Conservation (phyloP, 2,888 invertebrate species). For the Tribolium freemani region DNA sequence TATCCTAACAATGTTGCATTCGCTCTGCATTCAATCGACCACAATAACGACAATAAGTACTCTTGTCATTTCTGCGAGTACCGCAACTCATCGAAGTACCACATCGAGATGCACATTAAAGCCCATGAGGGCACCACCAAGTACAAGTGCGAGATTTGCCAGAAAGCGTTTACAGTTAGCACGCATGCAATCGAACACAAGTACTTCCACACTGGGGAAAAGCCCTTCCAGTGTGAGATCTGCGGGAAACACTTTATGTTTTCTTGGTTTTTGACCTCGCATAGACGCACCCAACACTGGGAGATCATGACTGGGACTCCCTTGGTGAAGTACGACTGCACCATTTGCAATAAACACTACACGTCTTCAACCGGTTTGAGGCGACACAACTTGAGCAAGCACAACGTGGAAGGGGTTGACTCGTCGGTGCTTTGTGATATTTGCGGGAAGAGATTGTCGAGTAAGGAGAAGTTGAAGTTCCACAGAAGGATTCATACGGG, state of each 20-base stretch:
- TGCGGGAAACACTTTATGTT: slow-evolving; percentile 72
- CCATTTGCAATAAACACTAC: slow-evolving; percentile 64
- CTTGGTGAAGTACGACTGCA: slow-evolving; percentile 64
- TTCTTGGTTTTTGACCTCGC: slow-evolving; percentile 71
- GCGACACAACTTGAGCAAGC: slow-evolving; percentile 64
- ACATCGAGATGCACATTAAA: slow-evolving; percentile 65
- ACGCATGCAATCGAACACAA: slow-evolving; percentile 70
- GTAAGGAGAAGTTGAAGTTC: slow-evolving; percentile 69
- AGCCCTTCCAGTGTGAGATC: slow-evolving; percentile 68
- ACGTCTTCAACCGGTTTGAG: slow-evolving; percentile 61
- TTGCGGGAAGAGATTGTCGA: slow-evolving; percentile 72
- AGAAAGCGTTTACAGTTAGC: slow-evolving; percentile 68
- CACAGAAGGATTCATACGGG: slow-evolving; percentile 72
- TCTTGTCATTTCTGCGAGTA: slow-evolving; percentile 62
- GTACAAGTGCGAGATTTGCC: slow-evolving; percentile 67
- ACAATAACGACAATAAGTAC: slow-evolving; percentile 59
- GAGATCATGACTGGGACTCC: slow-evolving; percentile 67
- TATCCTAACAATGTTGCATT: slow-evolving; percentile 62
- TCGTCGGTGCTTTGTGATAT: slow-evolving; percentile 70
- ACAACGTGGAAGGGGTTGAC: slow-evolving; percentile 65
- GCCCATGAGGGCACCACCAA: slow-evolving; percentile 69
- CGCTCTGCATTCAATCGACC: slow-evolving; percentile 60
- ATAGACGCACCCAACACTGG: slow-evolving; percentile 70
- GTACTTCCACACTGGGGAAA: slow-evolving; percentile 71
- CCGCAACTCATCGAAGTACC: slow-evolving; percentile 59